A percentile compares a stretch with the other conserved stretches of the same genome.
Evolutionary conservation across 2,888 invertebrate genomes (phyloP).

Genomic region (Drosophila emarginata): DNA sequence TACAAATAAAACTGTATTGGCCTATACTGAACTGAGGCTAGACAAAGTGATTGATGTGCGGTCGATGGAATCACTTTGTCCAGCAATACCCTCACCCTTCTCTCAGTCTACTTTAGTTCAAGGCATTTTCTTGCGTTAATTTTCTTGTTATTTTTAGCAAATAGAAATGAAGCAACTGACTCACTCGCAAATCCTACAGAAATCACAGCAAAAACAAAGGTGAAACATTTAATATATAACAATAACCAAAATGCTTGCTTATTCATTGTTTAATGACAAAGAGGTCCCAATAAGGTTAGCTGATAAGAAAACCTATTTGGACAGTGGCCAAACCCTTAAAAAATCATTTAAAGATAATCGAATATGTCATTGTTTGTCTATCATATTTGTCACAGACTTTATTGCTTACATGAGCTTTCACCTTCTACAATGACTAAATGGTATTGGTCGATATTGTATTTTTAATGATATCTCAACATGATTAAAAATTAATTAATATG

Average conservation of each 20-base stretch:
- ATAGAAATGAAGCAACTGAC: neutral
- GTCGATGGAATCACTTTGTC: conserved; percentile 38
- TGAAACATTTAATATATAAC: too few relatives aligned
- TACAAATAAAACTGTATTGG: neutral
- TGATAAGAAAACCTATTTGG: conserved; percentile 22
- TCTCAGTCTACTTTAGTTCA: neutral
- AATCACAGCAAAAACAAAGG: neutral
- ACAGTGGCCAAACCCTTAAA: conserved; percentile 34
- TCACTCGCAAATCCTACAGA: neutral
- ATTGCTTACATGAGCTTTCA: neutral
- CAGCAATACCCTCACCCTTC: conserved; percentile 7
- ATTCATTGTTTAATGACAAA: conserved; percentile 61
- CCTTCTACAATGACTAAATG: too few relatives aligned
- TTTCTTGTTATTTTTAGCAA: conserved; percentile 9
- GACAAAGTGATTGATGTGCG: conserved; percentile 57
- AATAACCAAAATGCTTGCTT: conserved; percentile 18
- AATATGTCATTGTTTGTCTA: conserved; percentile 21
- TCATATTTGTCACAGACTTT: conserved; percentile 14
- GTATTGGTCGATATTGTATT: too few relatives aligned
- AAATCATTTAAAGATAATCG: conserved; percentile 19
- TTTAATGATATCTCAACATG: too few relatives aligned
- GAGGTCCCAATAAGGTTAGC: conserved; percentile 13
- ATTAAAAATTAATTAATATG: too few relatives aligned
- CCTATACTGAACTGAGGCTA: conserved; percentile 7
- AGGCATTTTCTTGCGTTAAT: neutral